These are phyloP conservation scores for Rhineura floridana DNA, from an alignment of 2,113 vertebrate species.

Conservation along the genomic window DNA sequence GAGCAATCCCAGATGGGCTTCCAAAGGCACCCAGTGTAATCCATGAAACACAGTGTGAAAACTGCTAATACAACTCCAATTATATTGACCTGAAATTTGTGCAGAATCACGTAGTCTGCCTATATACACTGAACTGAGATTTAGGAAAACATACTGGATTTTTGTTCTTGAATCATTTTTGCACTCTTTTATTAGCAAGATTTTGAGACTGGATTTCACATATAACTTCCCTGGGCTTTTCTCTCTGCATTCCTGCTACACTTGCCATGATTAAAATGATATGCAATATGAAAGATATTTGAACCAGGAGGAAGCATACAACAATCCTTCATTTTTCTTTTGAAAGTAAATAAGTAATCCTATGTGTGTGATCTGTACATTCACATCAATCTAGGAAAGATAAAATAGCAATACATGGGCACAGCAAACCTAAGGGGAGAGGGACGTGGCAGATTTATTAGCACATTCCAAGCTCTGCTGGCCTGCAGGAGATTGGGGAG, in stretches of 20 bases:
- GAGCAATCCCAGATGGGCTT: not conserved
- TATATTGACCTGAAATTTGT: not conserved
- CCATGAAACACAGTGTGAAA: not conserved
- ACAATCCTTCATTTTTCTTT: not conserved
- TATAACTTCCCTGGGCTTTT: not conserved
- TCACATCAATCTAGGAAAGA: not conserved
- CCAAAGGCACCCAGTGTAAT: not conserved
- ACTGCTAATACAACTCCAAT: too few relatives aligned
- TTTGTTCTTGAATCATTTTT: not conserved
- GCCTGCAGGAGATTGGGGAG: too few relatives aligned
- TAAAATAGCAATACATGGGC: not conserved
- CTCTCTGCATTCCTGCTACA: fast-evolving
- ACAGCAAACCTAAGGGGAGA: too few relatives aligned
- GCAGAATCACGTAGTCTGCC: not conserved
- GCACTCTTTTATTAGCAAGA: not conserved
- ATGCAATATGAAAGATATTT: not conserved
- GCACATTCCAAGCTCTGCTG: too few relatives aligned
- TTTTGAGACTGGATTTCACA: not conserved
- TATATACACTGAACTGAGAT: not conserved
- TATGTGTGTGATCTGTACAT: not conserved
- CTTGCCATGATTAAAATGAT: not conserved
- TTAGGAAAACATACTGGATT: not conserved
- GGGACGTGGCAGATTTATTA: too few relatives aligned
- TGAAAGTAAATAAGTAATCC: not conserved
- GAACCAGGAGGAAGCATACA: not conserved